These are phyloP conservation scores for Chloropsis cyanopogon DNA, from an alignment of 2,113 vertebrate species.

Conservation along the genomic window DNA sequence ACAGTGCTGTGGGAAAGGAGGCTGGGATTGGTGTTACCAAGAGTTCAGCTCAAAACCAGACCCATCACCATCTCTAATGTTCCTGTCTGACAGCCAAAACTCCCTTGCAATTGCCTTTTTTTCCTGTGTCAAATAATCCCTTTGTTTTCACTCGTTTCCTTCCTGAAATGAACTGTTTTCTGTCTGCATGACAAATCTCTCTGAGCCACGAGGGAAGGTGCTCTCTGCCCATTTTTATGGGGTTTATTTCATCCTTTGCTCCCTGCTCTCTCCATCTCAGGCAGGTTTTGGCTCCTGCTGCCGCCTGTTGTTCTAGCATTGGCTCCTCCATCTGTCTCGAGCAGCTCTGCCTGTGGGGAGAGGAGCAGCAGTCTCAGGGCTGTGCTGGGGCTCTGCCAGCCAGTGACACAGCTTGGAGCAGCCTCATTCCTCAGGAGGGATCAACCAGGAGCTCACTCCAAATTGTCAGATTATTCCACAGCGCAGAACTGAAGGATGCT, in stretches of 20 bases:
- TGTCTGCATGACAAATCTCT: background rate
- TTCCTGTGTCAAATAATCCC: background rate
- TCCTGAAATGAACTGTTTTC: background rate
- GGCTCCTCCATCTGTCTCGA: background rate
- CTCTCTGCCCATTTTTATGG: background rate
- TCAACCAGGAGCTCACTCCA: accelerated
- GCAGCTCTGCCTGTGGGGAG: background rate
- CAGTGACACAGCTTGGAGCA: background rate
- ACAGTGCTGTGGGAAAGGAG: background rate
- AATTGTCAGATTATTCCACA: background rate
- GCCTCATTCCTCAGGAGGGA: background rate
- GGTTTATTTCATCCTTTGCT: background rate
- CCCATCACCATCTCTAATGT: background rate
- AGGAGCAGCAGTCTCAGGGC: accelerated
- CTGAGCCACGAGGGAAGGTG: background rate
- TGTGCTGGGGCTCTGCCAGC: background rate
- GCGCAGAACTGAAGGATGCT: background rate
- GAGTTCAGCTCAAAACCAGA: background rate
- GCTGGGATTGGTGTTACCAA: background rate
- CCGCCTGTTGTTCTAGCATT: background rate
- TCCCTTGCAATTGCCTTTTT: background rate
- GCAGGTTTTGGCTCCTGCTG: background rate
- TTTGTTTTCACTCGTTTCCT: background rate
- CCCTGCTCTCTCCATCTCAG: background rate
- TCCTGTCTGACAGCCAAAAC: background rate